These are phyloP conservation scores for Chondrilla cf. caribensis DNA, from an alignment of 37 sponge, comb jelly and placozoan genomes.

Conservation along the genomic window DNA sequence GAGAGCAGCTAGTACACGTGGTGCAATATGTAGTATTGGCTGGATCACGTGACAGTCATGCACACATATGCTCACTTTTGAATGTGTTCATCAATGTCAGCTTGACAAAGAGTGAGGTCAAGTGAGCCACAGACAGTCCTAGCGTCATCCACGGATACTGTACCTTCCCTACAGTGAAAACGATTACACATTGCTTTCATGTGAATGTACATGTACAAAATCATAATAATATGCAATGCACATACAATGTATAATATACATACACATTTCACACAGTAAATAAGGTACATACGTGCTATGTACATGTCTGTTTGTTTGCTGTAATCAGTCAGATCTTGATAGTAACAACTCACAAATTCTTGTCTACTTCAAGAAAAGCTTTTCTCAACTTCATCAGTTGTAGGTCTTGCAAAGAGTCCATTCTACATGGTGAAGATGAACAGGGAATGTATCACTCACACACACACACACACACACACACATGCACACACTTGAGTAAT, in stretches of 20 bases:
- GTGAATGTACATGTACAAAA: no score
- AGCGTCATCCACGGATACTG: constrained; percentile 39
- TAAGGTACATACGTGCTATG: no score
- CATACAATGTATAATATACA: no score
- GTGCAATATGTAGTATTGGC: neutral
- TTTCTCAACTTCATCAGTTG: constrained; percentile 70
- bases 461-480: constrained; percentile 1
- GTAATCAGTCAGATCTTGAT: no score
- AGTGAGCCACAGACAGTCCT: constrained; percentile 39
- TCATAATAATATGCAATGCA: no score
- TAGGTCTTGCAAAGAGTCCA: constrained; percentile 70
- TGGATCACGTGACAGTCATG: neutral
- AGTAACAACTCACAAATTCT: constrained; percentile 52
- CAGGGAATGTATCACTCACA: constrained; percentile 16
- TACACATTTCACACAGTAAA: neutral
- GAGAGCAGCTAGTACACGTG: neutral
- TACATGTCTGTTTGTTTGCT: no score
- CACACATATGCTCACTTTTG: neutral
- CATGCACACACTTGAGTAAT: constrained; percentile 27
- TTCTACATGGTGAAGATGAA: constrained; percentile 2
- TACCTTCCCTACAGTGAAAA: constrained; percentile 38
- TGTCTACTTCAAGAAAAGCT: constrained; percentile 82
- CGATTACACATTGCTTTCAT: neutral
- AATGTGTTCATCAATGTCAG: neutral
- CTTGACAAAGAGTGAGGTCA: constrained; percentile 24